These are phyloP conservation scores for Pogonus chalceus DNA, from an alignment of 1,140 invertebrate species.

Conservation along the genomic window DNA sequence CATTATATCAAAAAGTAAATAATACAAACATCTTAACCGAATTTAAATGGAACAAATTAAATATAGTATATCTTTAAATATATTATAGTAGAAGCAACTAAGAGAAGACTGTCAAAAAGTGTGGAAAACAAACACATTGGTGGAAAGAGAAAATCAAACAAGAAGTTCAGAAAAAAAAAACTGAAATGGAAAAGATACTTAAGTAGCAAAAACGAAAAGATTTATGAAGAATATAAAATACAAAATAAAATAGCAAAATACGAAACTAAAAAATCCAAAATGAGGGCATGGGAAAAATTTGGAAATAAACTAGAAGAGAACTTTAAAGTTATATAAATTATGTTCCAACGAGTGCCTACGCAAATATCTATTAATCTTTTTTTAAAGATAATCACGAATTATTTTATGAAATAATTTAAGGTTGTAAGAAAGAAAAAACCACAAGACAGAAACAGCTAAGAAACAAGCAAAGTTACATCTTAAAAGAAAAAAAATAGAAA, in stretches of 20 bases:
- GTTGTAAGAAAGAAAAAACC: background rate
- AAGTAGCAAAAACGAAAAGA: background rate
- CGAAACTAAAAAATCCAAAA: background rate
- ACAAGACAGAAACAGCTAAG: background rate
- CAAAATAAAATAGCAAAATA: background rate
- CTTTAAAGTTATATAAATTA: too few species aligned
- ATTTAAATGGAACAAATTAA: background rate
- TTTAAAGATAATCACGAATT: slow-evolving; percentile 5
- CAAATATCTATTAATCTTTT: too few species aligned
- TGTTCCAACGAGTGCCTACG: too few species aligned
- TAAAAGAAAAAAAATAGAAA: slow-evolving; percentile 9
- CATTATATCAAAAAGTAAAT: background rate
- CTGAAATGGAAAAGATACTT: slow-evolving; percentile 2
- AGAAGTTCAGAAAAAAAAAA: background rate
- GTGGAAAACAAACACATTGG: background rate
- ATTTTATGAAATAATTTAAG: slow-evolving; percentile 4
- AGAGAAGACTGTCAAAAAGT: background rate
- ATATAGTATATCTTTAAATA: slow-evolving; percentile 6
- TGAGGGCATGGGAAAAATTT: slow-evolving; percentile 8
- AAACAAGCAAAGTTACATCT: background rate
- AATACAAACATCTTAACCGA: background rate
- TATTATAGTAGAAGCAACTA: background rate
- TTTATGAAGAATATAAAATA: background rate
- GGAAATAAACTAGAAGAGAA: slow-evolving; percentile 3
- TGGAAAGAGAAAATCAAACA: background rate